These are phyloP conservation scores for Drosophila tristis DNA, from an alignment of 1,140 invertebrate genomes.

Conservation along the genomic window DNA sequence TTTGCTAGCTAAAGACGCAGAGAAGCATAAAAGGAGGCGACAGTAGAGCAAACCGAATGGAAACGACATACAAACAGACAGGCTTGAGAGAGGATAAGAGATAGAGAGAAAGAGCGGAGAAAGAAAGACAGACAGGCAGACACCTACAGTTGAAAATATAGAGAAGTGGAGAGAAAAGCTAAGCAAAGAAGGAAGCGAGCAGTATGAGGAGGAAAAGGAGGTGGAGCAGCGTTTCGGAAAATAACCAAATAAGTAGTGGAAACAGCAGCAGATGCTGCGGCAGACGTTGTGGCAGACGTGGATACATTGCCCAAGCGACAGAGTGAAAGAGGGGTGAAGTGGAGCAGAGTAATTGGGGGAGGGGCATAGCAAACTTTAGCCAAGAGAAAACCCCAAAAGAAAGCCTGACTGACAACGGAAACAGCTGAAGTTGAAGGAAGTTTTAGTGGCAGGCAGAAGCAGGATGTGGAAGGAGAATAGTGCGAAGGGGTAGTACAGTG, in stretches of 20 bases:
- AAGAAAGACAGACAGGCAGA: conserved; percentile 38
- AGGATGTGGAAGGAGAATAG: not conserved
- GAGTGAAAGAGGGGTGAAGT: not conserved
- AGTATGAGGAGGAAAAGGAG: conserved; percentile 13
- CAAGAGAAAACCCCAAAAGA: conserved; percentile 45
- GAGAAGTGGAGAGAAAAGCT: not conserved
- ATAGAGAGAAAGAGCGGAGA: conserved; percentile 38
- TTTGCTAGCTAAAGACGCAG: conserved; percentile 3
- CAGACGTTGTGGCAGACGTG: conserved; percentile 77
- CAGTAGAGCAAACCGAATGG: conserved; percentile 54
- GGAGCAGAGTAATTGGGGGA: not conserved
- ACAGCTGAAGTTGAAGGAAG: conserved; percentile 3
- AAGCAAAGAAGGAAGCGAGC: conserved; percentile 27
- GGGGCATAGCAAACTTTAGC: conserved; percentile 27
- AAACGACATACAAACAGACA: conserved; percentile 40
- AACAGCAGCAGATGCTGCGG: conserved; percentile 37
- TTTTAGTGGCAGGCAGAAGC: no score
- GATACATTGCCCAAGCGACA: conserved; percentile 62
- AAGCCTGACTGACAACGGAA: conserved; percentile 48
- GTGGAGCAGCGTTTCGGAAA: conserved; percentile 1
- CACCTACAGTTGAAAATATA: conserved; percentile 25
- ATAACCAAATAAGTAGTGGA: not conserved
- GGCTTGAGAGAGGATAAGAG: conserved; percentile 16
- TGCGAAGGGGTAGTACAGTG: not conserved
- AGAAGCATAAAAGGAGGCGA: conserved; percentile 14